Evolutionary conservation across 1,140 invertebrate genomes (phyloP).

Genomic region (Coptotermes formosanus): DNA sequence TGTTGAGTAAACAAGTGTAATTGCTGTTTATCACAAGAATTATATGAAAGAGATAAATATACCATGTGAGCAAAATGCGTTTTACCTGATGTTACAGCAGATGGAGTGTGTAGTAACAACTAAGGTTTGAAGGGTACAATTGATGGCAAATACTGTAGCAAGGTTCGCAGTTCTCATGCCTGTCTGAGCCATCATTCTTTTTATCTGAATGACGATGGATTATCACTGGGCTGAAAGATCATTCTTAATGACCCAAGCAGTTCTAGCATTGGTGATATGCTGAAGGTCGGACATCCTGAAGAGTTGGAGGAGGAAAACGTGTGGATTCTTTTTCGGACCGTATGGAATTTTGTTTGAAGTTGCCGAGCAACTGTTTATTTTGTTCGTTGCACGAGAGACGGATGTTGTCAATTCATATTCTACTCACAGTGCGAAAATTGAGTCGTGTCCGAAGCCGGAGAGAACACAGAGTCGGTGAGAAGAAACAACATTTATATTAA

Average conservation of each 20-base stretch:
- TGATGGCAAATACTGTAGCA: no score
- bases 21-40: no score
- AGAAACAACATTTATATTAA: no score
- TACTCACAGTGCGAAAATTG: not conserved
- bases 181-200: not conserved
- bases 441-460: not conserved
- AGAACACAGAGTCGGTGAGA: not conserved
- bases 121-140: no score
- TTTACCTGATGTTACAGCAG: no score
- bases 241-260: slow-evolving; percentile 9
- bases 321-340: not conserved
- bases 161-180: not conserved
- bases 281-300: not conserved
- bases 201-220: not conserved
- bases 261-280: not conserved
- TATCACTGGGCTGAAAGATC: not conserved
- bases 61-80: no score
- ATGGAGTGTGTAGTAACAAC: no score
- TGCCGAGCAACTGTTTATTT: not conserved
- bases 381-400: no score
- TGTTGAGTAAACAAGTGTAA: no score
- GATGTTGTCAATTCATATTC: not conserved
- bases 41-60: no score
- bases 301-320: not conserved
- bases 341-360: not conserved